These are phyloP conservation scores for Lepisosteus oculatus DNA, from an alignment of 2,113 vertebrate genomes.

Conservation along the genomic window DNA sequence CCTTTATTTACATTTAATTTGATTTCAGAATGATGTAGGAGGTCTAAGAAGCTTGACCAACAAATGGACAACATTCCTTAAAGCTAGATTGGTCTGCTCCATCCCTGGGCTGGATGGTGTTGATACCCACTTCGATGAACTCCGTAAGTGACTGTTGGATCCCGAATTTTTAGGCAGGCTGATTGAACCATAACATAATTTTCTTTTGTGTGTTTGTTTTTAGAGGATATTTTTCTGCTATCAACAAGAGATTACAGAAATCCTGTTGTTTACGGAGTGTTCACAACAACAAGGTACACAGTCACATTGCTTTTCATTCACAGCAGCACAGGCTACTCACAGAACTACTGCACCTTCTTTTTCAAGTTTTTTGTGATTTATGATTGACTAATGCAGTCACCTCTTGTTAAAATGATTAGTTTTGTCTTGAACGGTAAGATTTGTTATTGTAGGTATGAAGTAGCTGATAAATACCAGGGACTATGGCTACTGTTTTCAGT, in stretches of 20 bases:
- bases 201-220: constrained; percentile 33
- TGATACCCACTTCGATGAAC: constrained; percentile 92
- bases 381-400: no score
- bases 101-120: constrained; percentile 89
- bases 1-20: not conserved
- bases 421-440: no score
- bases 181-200: not conserved
- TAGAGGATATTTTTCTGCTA: constrained; percentile 92
- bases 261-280: constrained; percentile 87
- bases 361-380: no score
- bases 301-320: not conserved
- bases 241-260: constrained; percentile 90
- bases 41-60: constrained; percentile 94
- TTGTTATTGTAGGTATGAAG: no score
- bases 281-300: constrained; percentile 90
- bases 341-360: no score
- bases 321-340: no score
- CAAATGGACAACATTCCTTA: constrained; percentile 98
- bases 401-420: no score
- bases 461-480: no score
- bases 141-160: constrained; percentile 77
- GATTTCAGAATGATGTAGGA: constrained; percentile 90
- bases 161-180: not conserved
- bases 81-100: constrained; percentile 88
- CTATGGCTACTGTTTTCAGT: no score